phyloP scores from a whole-genome alignment of 1,140 invertebrate genomes.

The Archegozetes longisetosus region DNA sequence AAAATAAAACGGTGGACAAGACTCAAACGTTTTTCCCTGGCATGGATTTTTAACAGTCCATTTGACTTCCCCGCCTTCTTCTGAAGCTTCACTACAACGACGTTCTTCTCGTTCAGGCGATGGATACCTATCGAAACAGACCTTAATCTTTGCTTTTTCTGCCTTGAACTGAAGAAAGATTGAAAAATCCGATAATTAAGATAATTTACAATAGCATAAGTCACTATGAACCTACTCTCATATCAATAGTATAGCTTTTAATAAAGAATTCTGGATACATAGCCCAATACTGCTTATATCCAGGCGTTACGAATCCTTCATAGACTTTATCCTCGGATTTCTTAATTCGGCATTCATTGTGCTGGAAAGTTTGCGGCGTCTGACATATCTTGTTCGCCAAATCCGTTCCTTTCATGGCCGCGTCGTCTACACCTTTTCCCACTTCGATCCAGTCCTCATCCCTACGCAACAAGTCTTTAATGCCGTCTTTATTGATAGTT shows the following conservation, averaged over 20 bases:
- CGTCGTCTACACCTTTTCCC: not conserved
- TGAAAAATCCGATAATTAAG: not conserved
- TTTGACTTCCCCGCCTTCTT: not conserved
- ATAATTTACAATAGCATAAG: not conserved
- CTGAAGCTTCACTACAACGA: not conserved
- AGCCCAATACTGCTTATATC: slow-evolving; percentile 15
- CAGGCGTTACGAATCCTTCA: slow-evolving; percentile 13
- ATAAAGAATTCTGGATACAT: slow-evolving; percentile 17
- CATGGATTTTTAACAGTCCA: not conserved
- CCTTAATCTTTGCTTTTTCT: not conserved
- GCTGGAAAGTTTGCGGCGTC: slow-evolving; percentile 14
- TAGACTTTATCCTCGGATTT: not conserved
- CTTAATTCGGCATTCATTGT: slow-evolving; percentile 9
- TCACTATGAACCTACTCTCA: not conserved
- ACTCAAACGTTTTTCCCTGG: not conserved
- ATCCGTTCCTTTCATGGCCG: not conserved
- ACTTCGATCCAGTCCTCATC: not conserved
- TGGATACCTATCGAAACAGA: not conserved
- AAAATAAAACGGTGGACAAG: slow-evolving; percentile 6
- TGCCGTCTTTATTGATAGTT: not conserved
- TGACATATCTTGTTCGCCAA: slow-evolving; percentile 2
- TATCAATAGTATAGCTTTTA: slow-evolving; percentile 5
- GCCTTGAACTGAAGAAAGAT: not conserved
- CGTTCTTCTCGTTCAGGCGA: not conserved
- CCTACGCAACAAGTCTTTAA: not conserved